Conservation (phyloP, 2,888 invertebrate species). For the Dinocampus coccinellae region DNA sequence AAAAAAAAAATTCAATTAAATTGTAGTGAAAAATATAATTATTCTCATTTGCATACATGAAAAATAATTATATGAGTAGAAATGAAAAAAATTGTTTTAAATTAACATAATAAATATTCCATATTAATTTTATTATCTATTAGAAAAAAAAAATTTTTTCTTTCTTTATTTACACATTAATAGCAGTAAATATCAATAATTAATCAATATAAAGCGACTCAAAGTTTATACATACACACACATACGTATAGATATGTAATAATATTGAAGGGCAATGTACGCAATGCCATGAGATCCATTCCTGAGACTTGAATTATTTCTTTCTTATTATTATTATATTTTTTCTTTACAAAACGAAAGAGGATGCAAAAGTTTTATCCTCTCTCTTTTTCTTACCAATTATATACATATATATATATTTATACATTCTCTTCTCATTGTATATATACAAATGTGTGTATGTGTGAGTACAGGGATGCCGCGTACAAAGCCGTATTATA, state of each 20-base stretch:
- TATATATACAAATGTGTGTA: neutral
- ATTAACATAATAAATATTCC: too few relatives aligned
- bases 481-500: constrained; percentile 64
- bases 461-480: neutral
- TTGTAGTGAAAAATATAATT: too few relatives aligned
- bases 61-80: too few relatives aligned
- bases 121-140: too few relatives aligned
- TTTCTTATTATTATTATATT: constrained; percentile 33
- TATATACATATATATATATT: neutral
- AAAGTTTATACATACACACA: neutral
- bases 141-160: too few relatives aligned
- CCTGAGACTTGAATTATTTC: constrained; percentile 39
- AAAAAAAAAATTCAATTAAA: too few relatives aligned
- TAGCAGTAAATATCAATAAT: neutral
- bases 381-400: neutral
- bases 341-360: constrained; percentile 41
- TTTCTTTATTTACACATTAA: too few relatives aligned
- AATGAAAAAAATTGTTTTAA: too few relatives aligned
- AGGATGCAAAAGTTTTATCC: constrained; percentile 2
- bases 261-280: constrained; percentile 54
- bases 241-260: neutral
- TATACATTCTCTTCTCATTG: neutral
- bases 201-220: neutral
- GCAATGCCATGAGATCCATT: constrained; percentile 36
- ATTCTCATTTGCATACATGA: too few relatives aligned